Base-by-base conservation (phyloP, 2,113 vertebrate species). In the Trogon surrucura region DNA sequence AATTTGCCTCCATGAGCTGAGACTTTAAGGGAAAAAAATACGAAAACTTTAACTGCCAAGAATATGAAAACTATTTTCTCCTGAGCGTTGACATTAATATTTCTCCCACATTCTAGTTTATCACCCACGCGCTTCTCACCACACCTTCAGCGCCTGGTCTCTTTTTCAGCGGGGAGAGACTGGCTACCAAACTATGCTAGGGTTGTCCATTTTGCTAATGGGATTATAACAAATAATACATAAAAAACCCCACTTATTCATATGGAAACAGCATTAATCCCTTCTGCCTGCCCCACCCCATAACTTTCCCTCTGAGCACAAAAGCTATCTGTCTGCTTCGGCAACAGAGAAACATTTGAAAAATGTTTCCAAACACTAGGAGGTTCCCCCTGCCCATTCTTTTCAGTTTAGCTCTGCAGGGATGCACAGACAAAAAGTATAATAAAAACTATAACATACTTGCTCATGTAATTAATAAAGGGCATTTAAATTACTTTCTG, bases 41-140 rank as follows among this genome's bases (percentile, higher is more conserved):
- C 44, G 29, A 90, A 85, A 84, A 50, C 11, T 67, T 91, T 30
- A 79, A 66, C 41, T 88, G 72, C 34, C 80, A 79, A 60, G 41
- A 79, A 45, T 29, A 32, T 36, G 23, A 50, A 90, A 84, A 47
- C 27, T 60, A 15, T 60, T 78, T 67, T 88, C 92, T 81, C 82
- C 73, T 45, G 53, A 79, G 48, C 41, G 88, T 30, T 84, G 50
- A 90, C 32, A 26, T 77, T 16, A 69, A 38, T 51, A 27, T 61
- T 93, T 95, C 71, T 45, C 74, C 38, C 53, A 92, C 61, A 69
- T 91, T 92, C 50, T 47, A 45, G 18, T 75, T 81, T 32, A 88
- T 85, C 92, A 79, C 93, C 91, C 92, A 93, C 65, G 16, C 30
- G 2, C 93, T 97, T 96, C 96, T 88, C 90, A 92, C 90, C 95